Percentiles rank a stretch among this genome's conserved stretches.
Evolutionary conservation across 2,797 vertebrate species (phyloP).

Genomic region (Tolypeutes matacus): DNA sequence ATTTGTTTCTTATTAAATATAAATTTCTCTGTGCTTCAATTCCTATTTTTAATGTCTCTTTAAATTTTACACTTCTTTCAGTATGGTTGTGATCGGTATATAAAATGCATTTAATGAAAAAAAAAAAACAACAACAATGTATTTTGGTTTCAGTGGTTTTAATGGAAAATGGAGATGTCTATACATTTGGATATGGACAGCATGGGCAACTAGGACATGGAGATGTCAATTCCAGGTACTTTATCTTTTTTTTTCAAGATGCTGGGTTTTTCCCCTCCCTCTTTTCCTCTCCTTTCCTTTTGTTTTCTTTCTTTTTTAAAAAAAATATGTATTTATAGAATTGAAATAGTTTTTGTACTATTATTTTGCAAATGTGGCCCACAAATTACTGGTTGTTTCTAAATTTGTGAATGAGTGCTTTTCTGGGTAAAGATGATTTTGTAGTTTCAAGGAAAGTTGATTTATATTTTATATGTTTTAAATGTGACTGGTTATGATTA

Average conservation of each 20-base stretch:
- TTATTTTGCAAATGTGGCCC: not conserved
- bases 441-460: conserved; percentile 20
- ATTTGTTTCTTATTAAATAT: conserved; percentile 37
- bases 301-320: not conserved
- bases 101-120: conserved; percentile 48
- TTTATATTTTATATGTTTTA: conserved; percentile 44
- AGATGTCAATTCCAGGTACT: conserved; percentile 98
- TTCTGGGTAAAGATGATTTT: conserved; percentile 14
- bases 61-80: conserved; percentile 39
- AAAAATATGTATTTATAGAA: conserved; percentile 9
- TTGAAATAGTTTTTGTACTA: not conserved
- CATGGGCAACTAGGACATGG: conserved; percentile 98
- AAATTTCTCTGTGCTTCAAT: not conserved
- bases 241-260: conserved; percentile 20
- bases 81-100: conserved; percentile 3
- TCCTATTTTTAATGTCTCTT: conserved; percentile 49
- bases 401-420: conserved; percentile 51
- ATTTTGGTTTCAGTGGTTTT: conserved; percentile 93
- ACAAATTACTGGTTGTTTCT: not conserved
- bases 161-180: conserved; percentile 99
- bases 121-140: conserved; percentile 20
- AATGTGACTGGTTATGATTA: not conserved
- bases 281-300: not conserved
- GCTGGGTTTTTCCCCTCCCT: not conserved
- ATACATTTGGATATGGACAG: conserved; percentile 98